These are phyloP conservation scores for Aphidoletes aphidimyza DNA, from an alignment of 2,888 invertebrate species.

Conservation along the genomic window DNA sequence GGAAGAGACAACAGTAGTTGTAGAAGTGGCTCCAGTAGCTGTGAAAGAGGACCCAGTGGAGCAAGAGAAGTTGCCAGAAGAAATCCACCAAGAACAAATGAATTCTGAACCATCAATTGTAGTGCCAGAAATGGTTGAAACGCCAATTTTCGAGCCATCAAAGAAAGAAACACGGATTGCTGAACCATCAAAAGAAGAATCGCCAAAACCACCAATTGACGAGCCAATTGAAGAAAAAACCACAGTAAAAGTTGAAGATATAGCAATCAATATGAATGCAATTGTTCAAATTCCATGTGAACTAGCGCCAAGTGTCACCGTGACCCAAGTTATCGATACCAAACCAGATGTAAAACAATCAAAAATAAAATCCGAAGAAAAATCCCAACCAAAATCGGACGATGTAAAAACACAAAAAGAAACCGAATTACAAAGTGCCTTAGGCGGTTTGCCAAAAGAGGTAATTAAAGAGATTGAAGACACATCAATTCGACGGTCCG, in stretches of 20 bases:
- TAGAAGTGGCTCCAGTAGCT: too few relatives aligned
- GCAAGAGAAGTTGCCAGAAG: too few relatives aligned
- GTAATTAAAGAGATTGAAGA: neutral
- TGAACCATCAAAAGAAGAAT: neutral
- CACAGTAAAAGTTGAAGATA: neutral
- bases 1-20: too few relatives aligned
- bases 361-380: neutral
- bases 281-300: neutral
- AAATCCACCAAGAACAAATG: too few relatives aligned
- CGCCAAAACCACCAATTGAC: neutral
- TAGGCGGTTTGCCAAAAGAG: neutral
- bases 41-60: too few relatives aligned
- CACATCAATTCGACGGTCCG: conserved; percentile 73
- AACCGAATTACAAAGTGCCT: neutral
- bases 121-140: neutral
- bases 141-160: neutral
- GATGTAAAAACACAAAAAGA: neutral
- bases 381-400: neutral
- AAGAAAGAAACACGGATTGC: neutral
- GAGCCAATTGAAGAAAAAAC: neutral
- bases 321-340: neutral
- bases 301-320: neutral
- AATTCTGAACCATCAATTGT: too few relatives aligned
- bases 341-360: neutral
- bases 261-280: neutral